Conservation (phyloP, 2,797 vertebrate species). For the Gastrophryne carolinensis region DNA sequence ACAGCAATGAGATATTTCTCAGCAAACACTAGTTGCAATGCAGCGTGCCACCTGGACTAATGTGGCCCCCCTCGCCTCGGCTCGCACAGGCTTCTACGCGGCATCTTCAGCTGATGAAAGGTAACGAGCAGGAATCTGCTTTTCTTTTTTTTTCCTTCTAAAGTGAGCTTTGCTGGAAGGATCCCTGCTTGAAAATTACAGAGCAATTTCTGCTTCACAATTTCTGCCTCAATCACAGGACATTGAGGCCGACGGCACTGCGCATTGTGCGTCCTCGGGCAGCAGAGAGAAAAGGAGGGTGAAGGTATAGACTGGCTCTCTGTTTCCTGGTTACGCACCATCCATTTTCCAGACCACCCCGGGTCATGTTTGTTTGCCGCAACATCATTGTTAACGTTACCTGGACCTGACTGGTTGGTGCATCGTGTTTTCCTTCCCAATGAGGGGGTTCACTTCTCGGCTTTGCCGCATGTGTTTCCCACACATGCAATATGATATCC, state of each 20-base stretch:
- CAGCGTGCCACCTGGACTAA: too few relatives aligned
- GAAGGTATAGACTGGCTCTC: neutral
- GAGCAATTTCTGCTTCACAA: slow-evolving; percentile 33
- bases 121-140: neutral
- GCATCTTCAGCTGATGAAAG: slow-evolving; percentile 25
- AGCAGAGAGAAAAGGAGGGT: neutral
- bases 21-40: too few relatives aligned
- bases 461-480: too few relatives aligned
- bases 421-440: too few relatives aligned
- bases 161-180: neutral
- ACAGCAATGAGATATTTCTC: too few relatives aligned
- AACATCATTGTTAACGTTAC: slow-evolving; percentile 29
- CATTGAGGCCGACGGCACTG: slow-evolving; percentile 20
- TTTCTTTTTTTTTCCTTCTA: neutral
- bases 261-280: slow-evolving; percentile 5
- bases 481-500: neutral
- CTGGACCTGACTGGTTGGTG: neutral
- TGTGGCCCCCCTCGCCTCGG: too few relatives aligned
- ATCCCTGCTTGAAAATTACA: slow-evolving; percentile 35
- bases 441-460: too few relatives aligned
- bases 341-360: slow-evolving; percentile 27
- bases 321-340: neutral
- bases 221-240: slow-evolving; percentile 40
- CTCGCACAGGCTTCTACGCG: too few relatives aligned
- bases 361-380: slow-evolving; percentile 15